These are phyloP conservation scores for Neopipo cinnamomea DNA, from an alignment of 2,113 vertebrate species.

Conservation along the genomic window DNA sequence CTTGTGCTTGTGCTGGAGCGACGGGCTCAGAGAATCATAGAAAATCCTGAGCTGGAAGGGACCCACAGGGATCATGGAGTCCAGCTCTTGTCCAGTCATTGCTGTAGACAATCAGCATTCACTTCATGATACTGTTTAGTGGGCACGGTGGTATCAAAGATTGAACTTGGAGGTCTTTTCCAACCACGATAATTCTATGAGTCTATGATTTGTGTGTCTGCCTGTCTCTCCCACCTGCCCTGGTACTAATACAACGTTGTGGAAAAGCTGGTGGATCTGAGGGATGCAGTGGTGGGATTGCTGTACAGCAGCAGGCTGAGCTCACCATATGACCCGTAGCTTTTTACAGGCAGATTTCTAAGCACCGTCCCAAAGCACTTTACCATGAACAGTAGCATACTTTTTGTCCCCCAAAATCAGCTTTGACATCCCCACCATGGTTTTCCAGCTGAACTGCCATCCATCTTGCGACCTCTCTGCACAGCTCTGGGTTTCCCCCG, in stretches of 20 bases:
- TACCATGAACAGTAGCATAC: background rate
- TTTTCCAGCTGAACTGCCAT: background rate
- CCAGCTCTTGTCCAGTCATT: background rate
- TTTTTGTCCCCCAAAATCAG: background rate
- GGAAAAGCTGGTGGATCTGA: background rate
- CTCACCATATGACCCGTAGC: background rate
- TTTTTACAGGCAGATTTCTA: background rate
- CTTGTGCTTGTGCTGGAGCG: background rate
- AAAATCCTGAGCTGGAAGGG: background rate
- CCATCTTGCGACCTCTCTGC: background rate
- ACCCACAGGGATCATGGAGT: background rate
- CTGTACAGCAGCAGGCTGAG: background rate
- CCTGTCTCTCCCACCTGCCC: background rate
- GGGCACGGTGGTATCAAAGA: background rate
- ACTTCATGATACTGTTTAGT: accelerated
- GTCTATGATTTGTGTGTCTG: background rate
- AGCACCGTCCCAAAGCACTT: accelerated
- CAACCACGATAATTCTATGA: background rate
- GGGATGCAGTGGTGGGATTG: background rate
- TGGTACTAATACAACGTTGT: too few species aligned
- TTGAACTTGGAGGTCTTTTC: background rate
- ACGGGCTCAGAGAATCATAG: background rate
- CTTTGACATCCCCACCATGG: background rate
- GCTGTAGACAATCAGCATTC: background rate
- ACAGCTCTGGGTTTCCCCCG: background rate